Percentiles rank a stretch among this genome's conserved stretches.
phyloP scores from a whole-genome alignment of 2,888 invertebrate species.

The Drosophila falleni region DNA sequence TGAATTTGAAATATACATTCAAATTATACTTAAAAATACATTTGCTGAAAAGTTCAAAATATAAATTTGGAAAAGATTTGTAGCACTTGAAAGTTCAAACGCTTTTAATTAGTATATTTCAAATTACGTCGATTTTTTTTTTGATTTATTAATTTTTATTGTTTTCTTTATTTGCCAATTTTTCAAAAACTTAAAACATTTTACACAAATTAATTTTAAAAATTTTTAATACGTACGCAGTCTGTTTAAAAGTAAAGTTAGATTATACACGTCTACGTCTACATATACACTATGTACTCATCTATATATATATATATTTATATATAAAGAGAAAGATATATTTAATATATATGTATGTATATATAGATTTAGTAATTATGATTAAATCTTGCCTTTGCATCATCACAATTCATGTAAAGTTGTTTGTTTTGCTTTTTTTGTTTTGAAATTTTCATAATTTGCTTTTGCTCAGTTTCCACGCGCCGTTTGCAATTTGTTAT shows the following conservation, averaged over 20 bases:
- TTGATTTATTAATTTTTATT: slow-evolving; percentile 80
- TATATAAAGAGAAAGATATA: slow-evolving; percentile 54
- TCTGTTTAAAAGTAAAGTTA: slow-evolving; percentile 80
- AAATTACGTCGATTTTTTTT: slow-evolving; percentile 55
- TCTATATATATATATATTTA: slow-evolving; percentile 61
- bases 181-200: slow-evolving; percentile 80
- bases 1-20: slow-evolving; percentile 57
- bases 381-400: slow-evolving; percentile 80
- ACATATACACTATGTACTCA: slow-evolving; percentile 70
- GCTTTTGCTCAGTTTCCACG: slow-evolving; percentile 60
- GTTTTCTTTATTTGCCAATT: slow-evolving; percentile 80
- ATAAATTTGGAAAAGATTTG: slow-evolving; percentile 63
- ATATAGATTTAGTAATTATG: slow-evolving; percentile 77
- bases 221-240: slow-evolving; percentile 80
- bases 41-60: slow-evolving; percentile 56
- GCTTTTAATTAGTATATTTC: slow-evolving; percentile 39
- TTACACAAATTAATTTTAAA: slow-evolving; percentile 79
- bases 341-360: slow-evolving; percentile 46
- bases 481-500: slow-evolving; percentile 44
- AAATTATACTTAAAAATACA: slow-evolving; percentile 7
- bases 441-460: slow-evolving; percentile 51
- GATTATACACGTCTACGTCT: slow-evolving; percentile 77
- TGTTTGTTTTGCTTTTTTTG: slow-evolving; percentile 44
- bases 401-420: slow-evolving; percentile 80
- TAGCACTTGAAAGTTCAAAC: slow-evolving; percentile 4